phyloP scores from a whole-genome alignment of 1,140 invertebrate genomes.

The Drosophila ogumai region DNA sequence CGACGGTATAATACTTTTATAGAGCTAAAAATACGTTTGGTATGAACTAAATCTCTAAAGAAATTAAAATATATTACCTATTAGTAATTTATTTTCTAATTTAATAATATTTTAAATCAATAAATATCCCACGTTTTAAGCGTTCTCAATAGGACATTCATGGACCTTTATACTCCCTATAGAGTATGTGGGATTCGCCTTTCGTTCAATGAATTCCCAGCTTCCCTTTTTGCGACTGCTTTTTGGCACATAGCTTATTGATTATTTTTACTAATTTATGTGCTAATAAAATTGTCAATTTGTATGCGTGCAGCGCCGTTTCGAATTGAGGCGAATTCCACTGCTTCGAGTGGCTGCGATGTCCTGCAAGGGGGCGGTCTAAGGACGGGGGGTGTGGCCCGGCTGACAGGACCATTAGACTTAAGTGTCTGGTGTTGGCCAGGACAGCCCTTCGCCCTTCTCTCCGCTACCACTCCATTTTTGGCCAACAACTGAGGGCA shows the following conservation, averaged over 20 bases:
- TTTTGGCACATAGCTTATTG: conserved; percentile 78
- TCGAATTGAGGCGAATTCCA: conserved; percentile 42
- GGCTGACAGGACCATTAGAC: conserved; percentile 72
- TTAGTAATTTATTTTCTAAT: background rate
- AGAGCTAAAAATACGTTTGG: background rate
- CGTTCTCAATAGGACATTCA: background rate
- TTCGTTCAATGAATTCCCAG: background rate
- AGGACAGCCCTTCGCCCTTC: conserved; percentile 2
- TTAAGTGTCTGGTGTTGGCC: conserved; percentile 66
- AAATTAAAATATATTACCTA: background rate
- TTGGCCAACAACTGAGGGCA: conserved; percentile 50
- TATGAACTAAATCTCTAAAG: background rate
- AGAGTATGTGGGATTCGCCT: conserved; percentile 22
- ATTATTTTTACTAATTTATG: conserved; percentile 82
- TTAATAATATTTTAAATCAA: background rate
- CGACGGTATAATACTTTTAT: background rate
- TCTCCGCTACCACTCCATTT: conserved; percentile 3
- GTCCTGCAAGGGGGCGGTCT: conserved; percentile 4
- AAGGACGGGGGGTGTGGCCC: conserved; percentile 31
- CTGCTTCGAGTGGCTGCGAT: conserved; percentile 22
- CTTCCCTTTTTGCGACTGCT: conserved; percentile 46
- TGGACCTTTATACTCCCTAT: too few relatives aligned
- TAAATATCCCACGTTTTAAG: too few relatives aligned
- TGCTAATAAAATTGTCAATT: conserved; percentile 82
- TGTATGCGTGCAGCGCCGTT: conserved; percentile 67